phyloP scores from a whole-genome alignment of 1,140 invertebrate genomes.

The Semibalanus balanoides region DNA sequence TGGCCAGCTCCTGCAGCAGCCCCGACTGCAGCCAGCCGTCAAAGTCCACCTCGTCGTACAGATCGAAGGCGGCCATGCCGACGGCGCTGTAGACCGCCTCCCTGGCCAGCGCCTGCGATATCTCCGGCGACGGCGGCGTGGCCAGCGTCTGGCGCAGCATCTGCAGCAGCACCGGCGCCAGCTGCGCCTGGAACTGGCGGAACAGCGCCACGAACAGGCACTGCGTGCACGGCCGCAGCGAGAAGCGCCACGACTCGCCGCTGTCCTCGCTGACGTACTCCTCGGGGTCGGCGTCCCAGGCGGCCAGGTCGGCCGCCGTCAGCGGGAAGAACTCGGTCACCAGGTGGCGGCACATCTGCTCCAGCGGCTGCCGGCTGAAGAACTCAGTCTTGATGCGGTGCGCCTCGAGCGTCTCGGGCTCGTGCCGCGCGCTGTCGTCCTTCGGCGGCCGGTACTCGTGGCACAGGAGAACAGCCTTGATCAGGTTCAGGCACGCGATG shows the following conservation, averaged over 20 bases:
- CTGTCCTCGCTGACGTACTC: slow-evolving; percentile 34
- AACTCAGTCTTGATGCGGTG: slow-evolving; percentile 52
- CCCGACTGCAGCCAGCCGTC: slow-evolving; percentile 81
- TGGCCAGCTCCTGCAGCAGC: slow-evolving; percentile 62
- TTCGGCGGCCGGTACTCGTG: slow-evolving; percentile 53
- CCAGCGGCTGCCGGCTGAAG: slow-evolving; percentile 50
- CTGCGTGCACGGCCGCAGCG: slow-evolving; percentile 73
- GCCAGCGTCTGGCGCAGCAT: slow-evolving; percentile 47
- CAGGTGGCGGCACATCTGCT: slow-evolving; percentile 65
- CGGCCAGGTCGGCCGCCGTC: slow-evolving; percentile 60
- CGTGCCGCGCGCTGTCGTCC: slow-evolving; percentile 37
- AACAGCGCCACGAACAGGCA: slow-evolving; percentile 68
- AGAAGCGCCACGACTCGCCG: slow-evolving; percentile 85
- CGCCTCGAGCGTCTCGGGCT: slow-evolving; percentile 40
- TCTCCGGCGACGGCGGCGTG: slow-evolving; percentile 42
- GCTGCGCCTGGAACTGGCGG: slow-evolving; percentile 53
- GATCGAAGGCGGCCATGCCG: slow-evolving; percentile 71
- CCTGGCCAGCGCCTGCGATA: slow-evolving; percentile 62
- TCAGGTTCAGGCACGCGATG: slow-evolving; percentile 75
- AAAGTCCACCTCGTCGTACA: slow-evolving; percentile 88
- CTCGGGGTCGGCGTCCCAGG: slow-evolving; percentile 84
- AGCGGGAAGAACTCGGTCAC: slow-evolving; percentile 78
- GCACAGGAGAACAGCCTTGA: slow-evolving; percentile 66
- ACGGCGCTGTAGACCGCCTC: slow-evolving; percentile 93
- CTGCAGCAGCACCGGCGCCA: slow-evolving; percentile 56